Conservation (phyloP, 1,140 invertebrate genomes). For the Gonioctena quinquepunctata region DNA sequence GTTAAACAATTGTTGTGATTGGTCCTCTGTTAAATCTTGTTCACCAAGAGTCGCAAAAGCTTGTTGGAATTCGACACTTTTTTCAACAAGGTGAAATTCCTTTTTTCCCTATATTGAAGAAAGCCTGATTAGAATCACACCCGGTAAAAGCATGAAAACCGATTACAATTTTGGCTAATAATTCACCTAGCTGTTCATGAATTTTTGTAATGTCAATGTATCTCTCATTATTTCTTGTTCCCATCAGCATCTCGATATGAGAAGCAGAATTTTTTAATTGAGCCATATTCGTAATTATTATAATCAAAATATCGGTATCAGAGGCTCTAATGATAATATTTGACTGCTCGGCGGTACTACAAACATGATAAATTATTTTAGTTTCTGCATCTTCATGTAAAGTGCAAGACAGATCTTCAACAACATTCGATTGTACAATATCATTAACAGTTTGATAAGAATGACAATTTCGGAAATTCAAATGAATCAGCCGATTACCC, state of each 20-base stretch:
- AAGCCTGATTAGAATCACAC: constrained; percentile 31
- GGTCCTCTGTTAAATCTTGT: constrained; percentile 7
- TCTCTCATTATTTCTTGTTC: constrained; percentile 24
- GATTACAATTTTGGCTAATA: constrained; percentile 18
- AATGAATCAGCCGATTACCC: constrained; percentile 25
- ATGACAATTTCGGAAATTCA: constrained; percentile 36
- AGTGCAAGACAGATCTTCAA: too few species aligned
- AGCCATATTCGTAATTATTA: constrained; percentile 33
- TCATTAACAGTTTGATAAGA: constrained; percentile 36
- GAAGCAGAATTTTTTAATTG: constrained; percentile 27
- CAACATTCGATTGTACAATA: constrained; percentile 29
- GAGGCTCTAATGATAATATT: constrained; percentile 33
- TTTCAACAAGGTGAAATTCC: not conserved
- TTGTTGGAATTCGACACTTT: constrained; percentile 21
- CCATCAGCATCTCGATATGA: constrained; percentile 35
- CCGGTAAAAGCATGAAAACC: constrained; percentile 24
- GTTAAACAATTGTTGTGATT: constrained; percentile 11
- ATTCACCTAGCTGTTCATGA: constrained; percentile 20
- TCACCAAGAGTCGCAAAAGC: constrained; percentile 12
- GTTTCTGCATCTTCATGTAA: constrained; percentile 39
- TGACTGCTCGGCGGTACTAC: constrained; percentile 22
- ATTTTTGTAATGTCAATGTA: constrained; percentile 26
- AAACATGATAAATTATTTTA: constrained; percentile 41
- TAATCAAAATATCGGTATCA: constrained; percentile 40
- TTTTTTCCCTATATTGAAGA: constrained; percentile 20